Conservation (phyloP, 35 echinoderm and acorn worm species). For the Apostichopus californicus region DNA sequence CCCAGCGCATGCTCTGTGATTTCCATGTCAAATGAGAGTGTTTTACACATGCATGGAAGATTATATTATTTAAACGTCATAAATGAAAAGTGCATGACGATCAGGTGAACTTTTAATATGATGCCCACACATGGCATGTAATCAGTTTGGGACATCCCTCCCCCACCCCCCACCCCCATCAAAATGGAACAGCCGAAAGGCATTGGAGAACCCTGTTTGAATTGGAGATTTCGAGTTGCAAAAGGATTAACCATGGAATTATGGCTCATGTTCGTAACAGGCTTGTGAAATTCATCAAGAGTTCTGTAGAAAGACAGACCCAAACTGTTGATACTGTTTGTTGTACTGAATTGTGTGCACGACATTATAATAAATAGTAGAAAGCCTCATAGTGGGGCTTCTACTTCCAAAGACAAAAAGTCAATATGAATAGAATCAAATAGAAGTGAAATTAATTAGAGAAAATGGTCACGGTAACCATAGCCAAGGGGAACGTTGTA, state of each 20-base stretch:
- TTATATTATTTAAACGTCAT: too few species aligned
- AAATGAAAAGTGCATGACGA: background rate
- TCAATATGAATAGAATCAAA: background rate
- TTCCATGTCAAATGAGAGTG: too few species aligned
- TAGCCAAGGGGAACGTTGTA: background rate
- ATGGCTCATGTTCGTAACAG: conserved; percentile 59
- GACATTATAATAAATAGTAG: background rate
- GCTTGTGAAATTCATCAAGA: conserved; percentile 39
- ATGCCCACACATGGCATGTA: background rate
- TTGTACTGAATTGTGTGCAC: background rate
- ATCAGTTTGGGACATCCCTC: conserved; percentile 34
- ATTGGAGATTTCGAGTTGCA: conserved; percentile 58
- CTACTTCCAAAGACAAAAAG: background rate
- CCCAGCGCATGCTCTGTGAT: too few species aligned
- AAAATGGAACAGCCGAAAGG: conserved; percentile 64
- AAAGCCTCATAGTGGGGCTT: background rate
- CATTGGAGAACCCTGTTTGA: conserved; percentile 58
- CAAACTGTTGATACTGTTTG: background rate
- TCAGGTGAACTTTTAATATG: background rate
- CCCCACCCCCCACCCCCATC: conserved; percentile 43
- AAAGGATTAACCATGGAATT: conserved; percentile 13
- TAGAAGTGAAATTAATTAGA: background rate
- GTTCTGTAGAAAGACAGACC: conserved; percentile 5
- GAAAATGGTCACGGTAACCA: background rate
- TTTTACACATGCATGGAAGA: too few species aligned